Base-by-base conservation (phyloP, 1,140 invertebrate genomes). In the Nasonia giraulti region DNA sequence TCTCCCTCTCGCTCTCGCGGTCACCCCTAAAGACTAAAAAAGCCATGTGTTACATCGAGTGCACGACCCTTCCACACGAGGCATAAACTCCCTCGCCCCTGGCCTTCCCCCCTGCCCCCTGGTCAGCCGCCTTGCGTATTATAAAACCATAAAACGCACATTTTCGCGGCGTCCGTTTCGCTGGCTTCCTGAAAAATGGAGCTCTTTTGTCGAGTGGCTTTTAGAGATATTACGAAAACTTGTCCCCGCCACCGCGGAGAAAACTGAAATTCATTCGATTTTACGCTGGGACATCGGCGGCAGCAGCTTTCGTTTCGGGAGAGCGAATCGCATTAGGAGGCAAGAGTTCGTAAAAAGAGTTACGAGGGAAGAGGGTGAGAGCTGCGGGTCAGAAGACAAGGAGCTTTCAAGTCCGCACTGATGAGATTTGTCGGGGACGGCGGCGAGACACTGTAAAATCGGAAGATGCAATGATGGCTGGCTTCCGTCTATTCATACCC, bases 111-210 rank as follows among this genome's bases (percentile, higher is more conserved):
- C 62, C 27, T 79, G 5, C 55, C 23, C 6, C 31, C 86, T 87
- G 89, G 90, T 91, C 90, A 90, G 89, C 89, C 81, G 90, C 89
- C 81, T 69, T 88, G 87, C 89, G 87, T 85, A 91, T 91, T 91
- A 91, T 91, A 91, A 91, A 91, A 91, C 90, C 91, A 91, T 91
- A 91, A 91, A 91, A 87, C 82, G 85, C 85, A 82, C 77, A 84
- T 86, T 80, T 80, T 77, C 82, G 69, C 50, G 80, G 37, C 68
- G n/a, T 62, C 69, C 69, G 77, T 80, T 33, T 74, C 74, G 80
- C 50, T 78, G 84, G 75, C 47, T 82, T 50, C 66, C 84, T 86
- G 81, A 86, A 86, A 86, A 86, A 86, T 86, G 80, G 75, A 80
- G 75, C 80, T 80, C 77, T 83, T 55, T 44, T 75, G 17, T 80